phyloP scores from a whole-genome alignment of 2,113 vertebrate species.

The Promerops cafer region DNA sequence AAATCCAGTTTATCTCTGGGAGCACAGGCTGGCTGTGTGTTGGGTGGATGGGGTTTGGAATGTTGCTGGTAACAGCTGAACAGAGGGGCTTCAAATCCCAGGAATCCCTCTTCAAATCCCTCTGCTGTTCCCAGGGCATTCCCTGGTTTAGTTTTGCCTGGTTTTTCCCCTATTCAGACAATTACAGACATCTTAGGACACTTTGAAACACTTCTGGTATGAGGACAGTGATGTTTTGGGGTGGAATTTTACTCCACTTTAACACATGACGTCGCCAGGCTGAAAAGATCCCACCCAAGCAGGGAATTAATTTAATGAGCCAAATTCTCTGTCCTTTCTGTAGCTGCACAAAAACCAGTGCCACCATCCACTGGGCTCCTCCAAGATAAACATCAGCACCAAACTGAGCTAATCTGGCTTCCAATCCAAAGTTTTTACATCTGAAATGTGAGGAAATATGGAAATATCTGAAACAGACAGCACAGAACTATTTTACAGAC shows the following conservation, averaged over 20 bases:
- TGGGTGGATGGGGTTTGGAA: neutral
- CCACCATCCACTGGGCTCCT: neutral
- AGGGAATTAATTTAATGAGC: fast-evolving
- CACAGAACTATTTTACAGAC: neutral
- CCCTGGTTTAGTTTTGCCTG: neutral
- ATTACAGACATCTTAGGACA: fast-evolving
- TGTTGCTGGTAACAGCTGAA: neutral
- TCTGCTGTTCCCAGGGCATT: neutral
- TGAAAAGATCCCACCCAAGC: neutral
- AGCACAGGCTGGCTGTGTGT: neutral
- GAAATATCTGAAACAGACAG: neutral
- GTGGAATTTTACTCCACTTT: neutral
- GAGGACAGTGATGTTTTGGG: neutral
- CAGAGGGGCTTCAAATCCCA: neutral
- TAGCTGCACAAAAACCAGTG: neutral
- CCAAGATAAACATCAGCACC: neutral
- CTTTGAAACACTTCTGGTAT: neutral
- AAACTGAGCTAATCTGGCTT: neutral
- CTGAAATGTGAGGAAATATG: neutral
- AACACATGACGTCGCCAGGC: neutral
- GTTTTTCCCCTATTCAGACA: neutral
- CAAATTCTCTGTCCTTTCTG: neutral
- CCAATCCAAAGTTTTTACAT: neutral
- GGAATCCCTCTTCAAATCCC: no score
- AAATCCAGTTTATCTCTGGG: neutral